Evolutionary conservation across 2,888 invertebrate genomes (phyloP), one percentile per base, ranked within the genome.

Genomic region (Helobdella robusta): DNA sequence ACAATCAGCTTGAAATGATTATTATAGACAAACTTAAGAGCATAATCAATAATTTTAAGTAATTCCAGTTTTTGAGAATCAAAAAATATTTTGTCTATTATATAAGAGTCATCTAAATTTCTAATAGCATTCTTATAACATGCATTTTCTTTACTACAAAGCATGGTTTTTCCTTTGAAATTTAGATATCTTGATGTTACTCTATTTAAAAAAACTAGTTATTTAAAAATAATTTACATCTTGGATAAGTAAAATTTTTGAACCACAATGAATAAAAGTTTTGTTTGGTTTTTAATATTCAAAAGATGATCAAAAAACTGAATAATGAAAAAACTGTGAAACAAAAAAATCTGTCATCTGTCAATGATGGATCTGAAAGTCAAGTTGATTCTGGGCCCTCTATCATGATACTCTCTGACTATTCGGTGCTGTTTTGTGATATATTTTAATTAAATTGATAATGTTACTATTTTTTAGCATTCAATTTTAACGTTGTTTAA

Each of bases 321-420:
- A 40, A 40, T 40, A 15, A 40, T 15, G 15, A 40, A 40, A 40
- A 58, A 25, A 30, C 20, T 32, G 25, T 20, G 32, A 30, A 58
- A 30, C 25, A 30, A 30, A 25, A 58, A 40, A 40, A 11, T 15
- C 44, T 40, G 11, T 40, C 44, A 40, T 40, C 44, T 40, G 44
- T 15, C 75, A 66, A 75, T 74, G 66, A 80, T 78, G n/a, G 78
- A 74, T 68, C 81, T 73, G 68, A 79, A 81, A 18, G 79, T 79
- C 54, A 81, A 69, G 68, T 78, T 79, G 18, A 81, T 77, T 61
- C 80, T 72, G 20, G 80, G 76, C 28, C 75, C 75, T 70, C 77
- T 73, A 67, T 79, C 77, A 67, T 77, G 77, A 56, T 81, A 78
- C 66, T 81, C 80, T 66, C 76, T 77, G 0, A 79, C 79, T 52